phyloP scores from a whole-genome alignment of 2,113 vertebrate species.

The Nibea coibor region DNA sequence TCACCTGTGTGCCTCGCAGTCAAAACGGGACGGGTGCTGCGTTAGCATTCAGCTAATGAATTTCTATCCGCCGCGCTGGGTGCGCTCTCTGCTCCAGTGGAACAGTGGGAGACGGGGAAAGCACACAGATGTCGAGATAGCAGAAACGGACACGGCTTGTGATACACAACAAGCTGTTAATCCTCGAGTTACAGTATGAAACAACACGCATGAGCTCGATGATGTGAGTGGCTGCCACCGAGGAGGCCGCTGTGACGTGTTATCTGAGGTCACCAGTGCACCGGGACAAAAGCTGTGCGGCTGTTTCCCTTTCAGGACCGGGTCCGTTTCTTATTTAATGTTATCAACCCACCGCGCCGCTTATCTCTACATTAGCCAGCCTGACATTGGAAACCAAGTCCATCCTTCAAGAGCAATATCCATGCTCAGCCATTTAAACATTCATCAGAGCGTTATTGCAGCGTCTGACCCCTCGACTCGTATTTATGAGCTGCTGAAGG shows the following conservation, averaged over 20 bases:
- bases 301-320: not conserved
- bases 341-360: constrained; percentile 20
- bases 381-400: constrained; percentile 37
- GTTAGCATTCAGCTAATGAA: constrained; percentile 54
- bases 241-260: constrained; percentile 8
- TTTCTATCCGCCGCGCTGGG: constrained; percentile 42
- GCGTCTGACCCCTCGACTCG: constrained; percentile 57
- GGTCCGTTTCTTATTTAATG: constrained; percentile 25
- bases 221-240: constrained; percentile 9
- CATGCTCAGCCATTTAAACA: constrained; percentile 51
- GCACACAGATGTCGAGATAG: constrained; percentile 26
- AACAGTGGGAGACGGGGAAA: constrained; percentile 27
- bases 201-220: constrained; percentile 4
- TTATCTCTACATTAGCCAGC: constrained; percentile 42
- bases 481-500: constrained; percentile 56
- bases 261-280: constrained; percentile 26
- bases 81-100: constrained; percentile 41
- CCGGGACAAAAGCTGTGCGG: constrained; percentile 5
- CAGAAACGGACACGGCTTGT: not conserved
- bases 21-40: not conserved
- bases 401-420: constrained; percentile 43
- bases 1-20: constrained; percentile 47
- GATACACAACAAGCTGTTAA: constrained; percentile 31
- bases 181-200: not conserved
- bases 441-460: constrained; percentile 61